Base-by-base conservation (phyloP, 2,888 invertebrate species). In the Thyatira batis region DNA sequence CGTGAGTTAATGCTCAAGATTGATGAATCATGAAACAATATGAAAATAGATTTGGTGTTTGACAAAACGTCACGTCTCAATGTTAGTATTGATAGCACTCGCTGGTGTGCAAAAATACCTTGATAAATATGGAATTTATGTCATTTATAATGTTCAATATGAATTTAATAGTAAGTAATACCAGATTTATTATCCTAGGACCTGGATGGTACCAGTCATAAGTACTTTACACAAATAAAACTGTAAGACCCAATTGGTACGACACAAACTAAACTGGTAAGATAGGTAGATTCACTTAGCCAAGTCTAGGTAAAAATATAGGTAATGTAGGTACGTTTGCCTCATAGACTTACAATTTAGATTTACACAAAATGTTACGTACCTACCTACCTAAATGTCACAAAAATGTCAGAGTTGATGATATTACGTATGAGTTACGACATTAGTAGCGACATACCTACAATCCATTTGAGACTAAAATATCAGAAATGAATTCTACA, bases 1-100 rank as follows among this genome's bases (percentile, higher is more conserved):
- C 39, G 39, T 39, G 39, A 39, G 39, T 13, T 17, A n/a, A 39
- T 9, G 21, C 30, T 20, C 39, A 20, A 13, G 23, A 27, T 48
- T 10, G 3, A 28, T 27, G 28, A 9, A 28, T 48, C 27, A 48
- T 48, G 20, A 11, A 45, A 11, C 27, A 20, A 20, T n/a, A 28
- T 48, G 28, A 48, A 28, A 48, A 46, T 46, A 27, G 48, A 28
- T 48, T 48, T 27, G 25, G 20, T 48, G 48, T 48, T 48, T 27
- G 27, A 48, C 48, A 28, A 28, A 48, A 48, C 13, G 28, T 28
- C 48, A 48, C 48, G 48, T 48, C 25, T 27, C 27, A 13, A 20
- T 48, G 20, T 20, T 48, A 3, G 46, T 25, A 48, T 11, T 17
- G n/a, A 17, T 48, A 28, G 11, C 8, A 48, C 20, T 21, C 5